Evolutionary conservation across 2,113 vertebrate genomes (phyloP).

Genomic region (Hemiscyllium ocellatum): DNA sequence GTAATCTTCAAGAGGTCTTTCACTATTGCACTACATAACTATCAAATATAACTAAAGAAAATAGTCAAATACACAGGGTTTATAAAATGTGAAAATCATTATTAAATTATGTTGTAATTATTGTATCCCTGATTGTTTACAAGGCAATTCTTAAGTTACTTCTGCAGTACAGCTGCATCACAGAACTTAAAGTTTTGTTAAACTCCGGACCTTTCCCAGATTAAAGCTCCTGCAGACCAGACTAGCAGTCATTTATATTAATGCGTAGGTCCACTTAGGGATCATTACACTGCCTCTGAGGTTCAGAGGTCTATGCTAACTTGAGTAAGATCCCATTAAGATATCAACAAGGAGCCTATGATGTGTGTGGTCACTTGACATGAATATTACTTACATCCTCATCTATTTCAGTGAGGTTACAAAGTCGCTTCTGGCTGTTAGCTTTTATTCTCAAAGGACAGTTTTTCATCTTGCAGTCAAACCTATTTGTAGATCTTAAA

Average conservation of each 20-base stretch:
- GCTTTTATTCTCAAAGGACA: slow-evolving; percentile 32
- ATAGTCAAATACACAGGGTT: not conserved
- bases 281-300: slow-evolving; percentile 34
- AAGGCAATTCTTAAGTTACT: slow-evolving; percentile 33
- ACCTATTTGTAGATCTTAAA: slow-evolving; percentile 16
- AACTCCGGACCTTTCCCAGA: slow-evolving; percentile 36
- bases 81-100: slow-evolving; percentile 33
- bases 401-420: slow-evolving; percentile 24
- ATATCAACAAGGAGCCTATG: slow-evolving; percentile 36
- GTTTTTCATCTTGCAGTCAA: slow-evolving; percentile 29
- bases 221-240: slow-evolving; percentile 28
- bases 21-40: not conserved
- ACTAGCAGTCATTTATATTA: slow-evolving; percentile 38
- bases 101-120: slow-evolving; percentile 33
- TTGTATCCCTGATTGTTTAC: slow-evolving; percentile 29
- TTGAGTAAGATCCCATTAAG: slow-evolving; percentile 38
- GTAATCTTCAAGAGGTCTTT: not conserved
- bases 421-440: slow-evolving; percentile 27
- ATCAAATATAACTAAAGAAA: not conserved
- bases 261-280: slow-evolving; percentile 33
- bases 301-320: slow-evolving; percentile 38
- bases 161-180: slow-evolving; percentile 8
- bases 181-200: slow-evolving; percentile 34
- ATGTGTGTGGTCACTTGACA: slow-evolving; percentile 37
- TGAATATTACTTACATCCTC: slow-evolving; percentile 37